Evolutionary conservation across 2,113 vertebrate species (phyloP), one percentile per base, ranked within the genome.

Genomic region (Otolemur garnettii): DNA sequence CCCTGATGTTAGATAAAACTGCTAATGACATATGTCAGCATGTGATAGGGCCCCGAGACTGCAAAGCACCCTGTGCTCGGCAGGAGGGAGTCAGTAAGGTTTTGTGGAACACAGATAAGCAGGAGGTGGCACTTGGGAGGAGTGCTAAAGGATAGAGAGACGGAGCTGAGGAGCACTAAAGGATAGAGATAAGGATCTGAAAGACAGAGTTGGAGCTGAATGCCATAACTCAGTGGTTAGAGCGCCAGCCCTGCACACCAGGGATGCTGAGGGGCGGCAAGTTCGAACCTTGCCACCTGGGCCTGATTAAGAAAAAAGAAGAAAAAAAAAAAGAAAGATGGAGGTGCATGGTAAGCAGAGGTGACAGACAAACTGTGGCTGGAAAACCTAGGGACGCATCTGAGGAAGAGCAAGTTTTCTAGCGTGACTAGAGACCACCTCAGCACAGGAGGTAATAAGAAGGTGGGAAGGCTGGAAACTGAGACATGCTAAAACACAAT

Each of bases 131-230:
- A 26, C 55, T 68, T 26, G 35, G 74, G 78, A 68, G 28, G 42
- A 79, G 10, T 1, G 62, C 83, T 87, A 30, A 59, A 38, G 33
- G 79, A 68, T 19, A 15, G 78, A 38, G 35, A 38, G 38, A 38
- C 38, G 38, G 38, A n/a, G n/a, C n/a, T n/a, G n/a, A n/a, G n/a
- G n/a, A n/a, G n/a, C n/a, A n/a, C n/a, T n/a, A n/a, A 59, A 38
- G 33, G 79, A 68, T 19, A 15, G 77, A 38, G 35, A n/a, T n/a
- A n/a, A 87, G 62, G 87, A 82, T 93, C 77, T 93, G 83, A 87
- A 95, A 83, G 30, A 66, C 64, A 59, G 57, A 6, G 5, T 2
- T 75, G n/a, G 45, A 50, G 45, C 45, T 50, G 45, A 7, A 7
- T 50, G 45, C 45, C 45, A 9, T 9, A 50, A 7, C 7, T 2